A percentile compares a stretch with the other conserved stretches of the same genome.
phyloP scores from a whole-genome alignment of 2,797 vertebrate genomes.

The Halcyon chelicuti region DNA sequence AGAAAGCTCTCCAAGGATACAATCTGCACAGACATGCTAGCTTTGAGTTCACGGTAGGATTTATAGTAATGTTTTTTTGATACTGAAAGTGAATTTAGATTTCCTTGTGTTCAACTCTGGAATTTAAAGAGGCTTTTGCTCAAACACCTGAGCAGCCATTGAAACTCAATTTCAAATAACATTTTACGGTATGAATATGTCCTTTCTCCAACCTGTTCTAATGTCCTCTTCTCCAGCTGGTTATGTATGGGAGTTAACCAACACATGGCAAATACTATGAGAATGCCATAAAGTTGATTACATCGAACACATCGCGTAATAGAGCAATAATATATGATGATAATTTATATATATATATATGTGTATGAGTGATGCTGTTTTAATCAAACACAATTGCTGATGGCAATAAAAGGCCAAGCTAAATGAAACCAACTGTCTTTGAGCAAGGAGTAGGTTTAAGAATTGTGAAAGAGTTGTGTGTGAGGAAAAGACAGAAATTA shows the following conservation, averaged over 20 bases:
- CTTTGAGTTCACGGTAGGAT: not conserved
- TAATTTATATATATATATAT: not conserved
- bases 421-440: not conserved
- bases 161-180: not conserved
- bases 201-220: not conserved
- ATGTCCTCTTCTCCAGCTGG: fast-evolving
- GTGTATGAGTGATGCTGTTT: not conserved
- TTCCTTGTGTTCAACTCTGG: not conserved
- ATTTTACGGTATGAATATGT: not conserved
- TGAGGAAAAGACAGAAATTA: not conserved
- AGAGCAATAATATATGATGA: not conserved
- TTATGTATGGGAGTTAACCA: not conserved
- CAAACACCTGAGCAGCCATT: not conserved
- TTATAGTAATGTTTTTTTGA: not conserved
- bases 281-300: not conserved
- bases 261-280: not conserved
- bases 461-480: not conserved
- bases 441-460: not conserved
- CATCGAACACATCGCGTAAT: fast-evolving
- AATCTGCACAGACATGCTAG: not conserved
- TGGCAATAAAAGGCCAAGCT: too few species aligned
- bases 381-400: not conserved
- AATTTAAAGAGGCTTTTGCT: not conserved
- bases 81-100: not conserved
- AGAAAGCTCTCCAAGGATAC: not conserved